phyloP scores from a whole-genome alignment of 2,888 invertebrate genomes.

The Philhelius pedissequus region DNA sequence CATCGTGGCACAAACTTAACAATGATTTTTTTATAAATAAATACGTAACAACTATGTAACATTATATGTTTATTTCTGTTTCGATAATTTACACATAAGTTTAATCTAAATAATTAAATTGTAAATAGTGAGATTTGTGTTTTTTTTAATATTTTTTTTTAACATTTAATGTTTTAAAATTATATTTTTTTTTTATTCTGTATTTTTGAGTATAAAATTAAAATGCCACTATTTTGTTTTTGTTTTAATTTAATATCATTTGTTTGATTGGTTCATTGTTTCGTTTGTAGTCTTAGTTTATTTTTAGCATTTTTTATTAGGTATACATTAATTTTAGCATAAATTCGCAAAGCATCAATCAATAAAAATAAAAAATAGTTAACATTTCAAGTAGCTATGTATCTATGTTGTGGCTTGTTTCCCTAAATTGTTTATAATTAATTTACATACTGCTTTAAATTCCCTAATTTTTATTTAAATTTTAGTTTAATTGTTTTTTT shows the following conservation, averaged over 20 bases:
- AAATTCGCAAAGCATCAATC: slow-evolving; percentile 18
- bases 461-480: slow-evolving; percentile 50
- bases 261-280: slow-evolving; percentile 68
- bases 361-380: slow-evolving; percentile 19
- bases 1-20: slow-evolving; percentile 50
- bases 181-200: neutral
- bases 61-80: neutral
- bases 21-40: slow-evolving; percentile 42
- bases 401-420: slow-evolving; percentile 5
- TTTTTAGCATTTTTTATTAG: slow-evolving; percentile 1
- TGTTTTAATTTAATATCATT: slow-evolving; percentile 57
- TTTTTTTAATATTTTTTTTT: neutral
- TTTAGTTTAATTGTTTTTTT: slow-evolving; percentile 1
- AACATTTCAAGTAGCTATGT: slow-evolving; percentile 17
- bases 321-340: neutral
- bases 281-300: slow-evolving; percentile 60
- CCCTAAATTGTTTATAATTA: slow-evolving; percentile 1
- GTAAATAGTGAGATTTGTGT: slow-evolving; percentile 50
- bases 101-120: slow-evolving; percentile 41
- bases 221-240: slow-evolving; percentile 39
- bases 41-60: slow-evolving; percentile 22
- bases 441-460: slow-evolving; percentile 18
- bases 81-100: slow-evolving; percentile 15
- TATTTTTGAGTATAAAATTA: slow-evolving; percentile 51
- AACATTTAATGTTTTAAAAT: neutral